Base-by-base conservation (phyloP, 2,113 vertebrate genomes). In the Trichomycterus rosablanca region DNA sequence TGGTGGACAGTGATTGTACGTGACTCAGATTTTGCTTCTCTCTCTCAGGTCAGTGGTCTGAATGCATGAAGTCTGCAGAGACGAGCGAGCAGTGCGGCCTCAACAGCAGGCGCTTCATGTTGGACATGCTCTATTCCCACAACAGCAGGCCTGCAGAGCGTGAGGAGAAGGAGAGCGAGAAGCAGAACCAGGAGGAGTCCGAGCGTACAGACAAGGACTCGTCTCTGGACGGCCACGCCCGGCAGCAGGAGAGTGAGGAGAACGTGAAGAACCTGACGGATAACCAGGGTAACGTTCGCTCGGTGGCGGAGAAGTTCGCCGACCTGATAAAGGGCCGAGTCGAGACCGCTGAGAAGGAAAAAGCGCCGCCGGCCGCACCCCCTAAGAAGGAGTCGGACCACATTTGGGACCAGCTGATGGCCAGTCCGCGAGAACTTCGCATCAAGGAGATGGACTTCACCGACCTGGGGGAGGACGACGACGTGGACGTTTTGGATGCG, bases 401-500 rank as follows among this genome's bases (percentile, higher is more conserved):
- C 45, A 97, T 98, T 80, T 98, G 95, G 95, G 95, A 98, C 81
- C 95, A 97, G 85, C 89, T 98, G 67, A 90, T 97, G 92, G 92
- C 95, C 51, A 78, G 85, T 19, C 93, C 95, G 14, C 84, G 90
- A 63, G 93, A 97, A 84, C 90, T 98, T 66, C 89, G 90, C 63
- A 97, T 97, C 75, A 96, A 94, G 85, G 95, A 98, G 59, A 93
- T 98, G 89, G 93, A 98, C 83, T 98, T 97, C 81, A 98, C 95
- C 0, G 95, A 98, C 81, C 84, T 98, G 60, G 87, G 79, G 66
- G 95, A 97, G 7, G 94, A 94, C 62, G 95, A 98, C 10, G 95
- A 98, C 68, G 16, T 91, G 15, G 92, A 97, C 49, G 86, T 97
- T 71, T 83, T 95, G 78, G 92, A 95, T 39, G 80, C 88, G 74